Base-by-base conservation (phyloP, 2,888 invertebrate genomes). In the Norana najaformis region DNA sequence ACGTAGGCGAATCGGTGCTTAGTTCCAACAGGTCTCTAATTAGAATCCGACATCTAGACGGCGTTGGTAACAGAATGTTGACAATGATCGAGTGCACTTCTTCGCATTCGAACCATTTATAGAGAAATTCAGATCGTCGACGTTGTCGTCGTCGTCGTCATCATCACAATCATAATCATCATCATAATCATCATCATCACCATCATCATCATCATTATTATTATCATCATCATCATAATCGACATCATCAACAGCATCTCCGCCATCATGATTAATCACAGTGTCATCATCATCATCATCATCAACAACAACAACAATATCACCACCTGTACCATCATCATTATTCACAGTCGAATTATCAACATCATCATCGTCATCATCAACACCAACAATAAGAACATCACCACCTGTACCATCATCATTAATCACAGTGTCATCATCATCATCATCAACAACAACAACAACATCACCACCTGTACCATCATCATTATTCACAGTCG, bases 151-250 rank as follows among this genome's bases (percentile, higher is more conserved):
- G 23, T 23, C 30, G 30, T 23, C 53, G 13, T 23, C 23, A 30
- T 53, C 20, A 41, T 41, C 18, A 13, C 13, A 18, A 41, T 41
- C 41, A 11, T 69, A 6, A 82, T 83, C 8, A 39, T 83, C 89
- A 83, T 89, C 39, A 83, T 83, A 35, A 38, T 38, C 83, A 83
- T 83, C 89, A 16, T 89, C 89, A 16, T 83, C 83, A 3, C 83
- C 39, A n/a, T 89, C 39, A 38, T 83, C 39, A 18, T 83, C 83
- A 83, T 83, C 83, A 38, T 83, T n/a, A 88, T 90, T 37, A 88
- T 89, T 37, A 90, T 90, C 83, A 83, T 89, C 83, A 89, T 89
- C 83, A 90, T 90, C 88, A 90, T 90, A 36, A 38, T 90, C 90
- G 14, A 88, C 90, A 38, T 90, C 90, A 88, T 90, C 90, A 38